A percentile compares a stretch with the other conserved stretches of the same genome.
Conservation (phyloP, 2,797 vertebrate species). For the Xenopus petersii region DNA sequence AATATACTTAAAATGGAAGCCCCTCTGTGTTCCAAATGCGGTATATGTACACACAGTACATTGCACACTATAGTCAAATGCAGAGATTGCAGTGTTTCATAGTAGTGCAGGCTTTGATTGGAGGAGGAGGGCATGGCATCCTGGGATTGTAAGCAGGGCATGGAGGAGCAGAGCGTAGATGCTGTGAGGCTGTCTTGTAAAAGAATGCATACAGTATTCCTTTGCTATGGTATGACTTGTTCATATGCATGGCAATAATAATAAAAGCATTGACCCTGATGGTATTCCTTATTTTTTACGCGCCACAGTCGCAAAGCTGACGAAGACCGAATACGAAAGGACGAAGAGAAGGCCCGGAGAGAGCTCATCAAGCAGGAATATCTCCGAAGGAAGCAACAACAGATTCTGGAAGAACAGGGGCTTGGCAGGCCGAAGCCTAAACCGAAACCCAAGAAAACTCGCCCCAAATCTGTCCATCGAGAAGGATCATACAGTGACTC, state of each 20-base stretch:
- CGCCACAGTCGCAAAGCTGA: slow-evolving; percentile 85
- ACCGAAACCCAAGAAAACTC: slow-evolving; percentile 80
- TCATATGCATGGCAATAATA: background rate
- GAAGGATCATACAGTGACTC: slow-evolving; percentile 81
- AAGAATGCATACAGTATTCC: too few relatives aligned
- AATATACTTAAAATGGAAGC: too few relatives aligned
- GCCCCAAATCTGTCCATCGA: slow-evolving; percentile 82
- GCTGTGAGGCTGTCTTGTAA: too few relatives aligned
- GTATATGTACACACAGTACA: too few relatives aligned
- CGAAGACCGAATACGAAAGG: slow-evolving; percentile 90
- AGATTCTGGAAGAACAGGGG: slow-evolving; percentile 89
- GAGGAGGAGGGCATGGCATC: too few relatives aligned
- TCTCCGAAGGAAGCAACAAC: slow-evolving; percentile 88
- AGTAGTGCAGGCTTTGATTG: too few relatives aligned
- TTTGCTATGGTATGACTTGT: background rate
- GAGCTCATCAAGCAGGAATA: slow-evolving; percentile 97
- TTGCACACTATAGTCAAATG: too few relatives aligned
- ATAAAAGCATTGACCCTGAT: background rate
- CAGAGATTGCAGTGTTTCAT: too few relatives aligned
- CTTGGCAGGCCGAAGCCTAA: slow-evolving; percentile 75
- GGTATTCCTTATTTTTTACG: too few relatives aligned
- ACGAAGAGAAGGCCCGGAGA: slow-evolving; percentile 90
- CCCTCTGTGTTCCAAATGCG: too few relatives aligned
- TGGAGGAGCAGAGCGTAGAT: too few relatives aligned
- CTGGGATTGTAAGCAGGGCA: too few relatives aligned